Evolutionary conservation across 2,797 vertebrate genomes (phyloP).

Genomic region (Paedocypris micromegethes): DNA sequence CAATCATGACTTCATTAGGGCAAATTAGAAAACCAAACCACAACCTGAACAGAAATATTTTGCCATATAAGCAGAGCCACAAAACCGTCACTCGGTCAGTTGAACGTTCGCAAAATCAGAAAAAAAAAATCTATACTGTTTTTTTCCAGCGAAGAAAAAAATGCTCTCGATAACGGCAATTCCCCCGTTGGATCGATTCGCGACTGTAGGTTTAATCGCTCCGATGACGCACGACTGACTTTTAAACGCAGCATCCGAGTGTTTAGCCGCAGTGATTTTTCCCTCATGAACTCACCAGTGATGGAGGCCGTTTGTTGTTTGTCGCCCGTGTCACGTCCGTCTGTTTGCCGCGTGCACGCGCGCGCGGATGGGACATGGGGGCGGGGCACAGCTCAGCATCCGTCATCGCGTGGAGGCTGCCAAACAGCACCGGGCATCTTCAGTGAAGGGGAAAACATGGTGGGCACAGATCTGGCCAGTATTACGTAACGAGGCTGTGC

Average conservation of each 20-base stretch:
- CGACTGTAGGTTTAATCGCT: too few species aligned
- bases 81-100: too few species aligned
- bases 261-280: not conserved
- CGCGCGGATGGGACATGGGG: not conserved
- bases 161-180: not conserved
- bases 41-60: too few species aligned
- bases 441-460: not conserved
- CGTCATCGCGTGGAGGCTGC: conserved; percentile 3
- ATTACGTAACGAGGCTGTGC: conserved; percentile 15
- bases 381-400: conserved; percentile 21
- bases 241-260: not conserved
- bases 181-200: not conserved
- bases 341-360: conserved; percentile 14
- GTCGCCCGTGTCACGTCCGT: conserved; percentile 29
- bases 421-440: conserved; percentile 1
- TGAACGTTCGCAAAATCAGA: too few species aligned
- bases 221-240: too few species aligned
- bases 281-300: conserved; percentile 1
- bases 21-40: too few species aligned
- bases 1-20: too few species aligned
- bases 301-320: conserved; percentile 28
- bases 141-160: not conserved
- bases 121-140: too few species aligned
- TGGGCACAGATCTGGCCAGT: not conserved
- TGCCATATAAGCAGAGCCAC: too few species aligned